These are phyloP conservation scores for Heliconius hermathena DNA, from an alignment of 1,140 invertebrate genomes.

Conservation along the genomic window DNA sequence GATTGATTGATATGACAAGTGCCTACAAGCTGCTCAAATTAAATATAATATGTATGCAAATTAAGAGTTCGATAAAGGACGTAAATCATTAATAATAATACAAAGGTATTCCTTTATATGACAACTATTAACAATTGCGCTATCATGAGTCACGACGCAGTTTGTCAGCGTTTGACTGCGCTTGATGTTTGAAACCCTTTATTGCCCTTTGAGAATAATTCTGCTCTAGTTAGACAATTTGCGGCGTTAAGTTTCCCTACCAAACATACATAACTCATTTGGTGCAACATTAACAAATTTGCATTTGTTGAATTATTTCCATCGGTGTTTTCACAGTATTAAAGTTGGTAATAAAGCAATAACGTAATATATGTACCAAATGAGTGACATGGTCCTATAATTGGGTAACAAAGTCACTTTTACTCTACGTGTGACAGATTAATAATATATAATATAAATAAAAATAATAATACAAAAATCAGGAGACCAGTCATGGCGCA, in stretches of 20 bases:
- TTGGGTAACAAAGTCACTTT: too few relatives aligned
- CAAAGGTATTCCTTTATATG: not conserved
- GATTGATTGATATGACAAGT: not conserved
- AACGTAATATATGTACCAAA: too few relatives aligned
- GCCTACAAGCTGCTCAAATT: not conserved
- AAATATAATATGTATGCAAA: not conserved
- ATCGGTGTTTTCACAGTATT: too few relatives aligned
- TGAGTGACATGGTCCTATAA: too few relatives aligned
- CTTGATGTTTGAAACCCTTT: not conserved
- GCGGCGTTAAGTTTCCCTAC: not conserved
- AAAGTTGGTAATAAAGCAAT: too few relatives aligned
- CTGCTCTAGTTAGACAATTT: not conserved
- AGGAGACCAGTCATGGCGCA: too few relatives aligned
- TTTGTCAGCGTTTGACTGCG: not conserved
- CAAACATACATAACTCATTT: not conserved
- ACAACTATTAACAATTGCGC: not conserved
- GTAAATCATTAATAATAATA: conserved; percentile 1
- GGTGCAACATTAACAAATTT: too few relatives aligned
- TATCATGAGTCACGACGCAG: not conserved
- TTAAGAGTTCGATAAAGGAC: not conserved
- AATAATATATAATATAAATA: too few relatives aligned
- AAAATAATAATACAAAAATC: too few relatives aligned
- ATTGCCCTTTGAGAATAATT: not conserved
- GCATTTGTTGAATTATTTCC: too few relatives aligned
- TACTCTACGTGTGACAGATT: too few relatives aligned